These are phyloP conservation scores for Eclectus roratus DNA, from an alignment of 2,113 vertebrate species.

Conservation along the genomic window DNA sequence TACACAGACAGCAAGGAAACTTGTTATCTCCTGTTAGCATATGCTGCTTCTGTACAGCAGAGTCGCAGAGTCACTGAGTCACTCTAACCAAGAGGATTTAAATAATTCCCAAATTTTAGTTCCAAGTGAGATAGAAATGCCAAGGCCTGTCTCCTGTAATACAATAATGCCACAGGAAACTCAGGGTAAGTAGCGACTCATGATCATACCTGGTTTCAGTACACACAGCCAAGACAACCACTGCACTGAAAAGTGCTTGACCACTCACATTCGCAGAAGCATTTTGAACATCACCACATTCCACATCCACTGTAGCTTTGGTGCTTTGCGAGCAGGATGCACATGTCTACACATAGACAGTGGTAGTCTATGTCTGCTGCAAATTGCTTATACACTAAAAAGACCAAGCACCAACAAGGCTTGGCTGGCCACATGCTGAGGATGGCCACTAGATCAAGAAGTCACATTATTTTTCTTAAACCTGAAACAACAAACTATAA, in stretches of 20 bases:
- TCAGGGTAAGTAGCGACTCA: rapidly evolving
- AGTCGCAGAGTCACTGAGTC: background rate
- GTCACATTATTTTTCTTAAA: background rate
- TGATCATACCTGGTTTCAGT: rapidly evolving
- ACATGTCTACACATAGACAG: background rate
- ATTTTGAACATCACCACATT: rapidly evolving
- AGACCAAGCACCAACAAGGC: rapidly evolving
- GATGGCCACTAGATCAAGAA: background rate
- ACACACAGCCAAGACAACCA: background rate
- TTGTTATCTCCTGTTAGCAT: background rate
- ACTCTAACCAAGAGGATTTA: background rate
- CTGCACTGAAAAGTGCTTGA: background rate
- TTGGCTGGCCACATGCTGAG: background rate
- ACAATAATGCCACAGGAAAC: background rate
- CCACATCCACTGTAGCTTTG: rapidly evolving
- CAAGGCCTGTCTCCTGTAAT: background rate
- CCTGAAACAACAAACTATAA: background rate
- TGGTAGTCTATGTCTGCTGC: background rate
- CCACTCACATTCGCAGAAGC: rapidly evolving
- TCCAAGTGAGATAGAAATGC: background rate
- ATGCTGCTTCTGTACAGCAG: background rate
- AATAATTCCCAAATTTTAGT: background rate
- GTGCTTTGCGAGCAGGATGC: background rate
- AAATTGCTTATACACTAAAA: background rate
- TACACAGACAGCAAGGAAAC: background rate